phyloP scores from a whole-genome alignment of 2,888 invertebrate species.

The Synanthedon andrenaeformis region DNA sequence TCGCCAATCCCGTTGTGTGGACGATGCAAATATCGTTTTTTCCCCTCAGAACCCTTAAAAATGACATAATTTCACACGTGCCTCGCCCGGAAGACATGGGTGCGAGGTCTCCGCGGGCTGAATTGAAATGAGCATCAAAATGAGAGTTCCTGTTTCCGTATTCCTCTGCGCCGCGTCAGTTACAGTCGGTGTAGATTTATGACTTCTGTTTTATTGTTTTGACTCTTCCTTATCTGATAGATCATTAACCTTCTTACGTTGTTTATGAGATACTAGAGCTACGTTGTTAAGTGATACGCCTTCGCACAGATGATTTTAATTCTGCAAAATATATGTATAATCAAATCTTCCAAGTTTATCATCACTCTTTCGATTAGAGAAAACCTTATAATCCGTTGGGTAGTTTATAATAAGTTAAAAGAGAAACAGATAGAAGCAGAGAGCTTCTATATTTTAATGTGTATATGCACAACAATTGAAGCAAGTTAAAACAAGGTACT shows the following conservation, averaged over 20 bases:
- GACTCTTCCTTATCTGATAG: neutral
- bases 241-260: neutral
- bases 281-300: too few relatives aligned
- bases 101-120: slow-evolving; percentile 9
- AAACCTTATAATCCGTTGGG: too few relatives aligned
- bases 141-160: neutral
- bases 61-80: slow-evolving; percentile 12
- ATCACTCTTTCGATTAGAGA: too few relatives aligned
- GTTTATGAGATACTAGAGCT: too few relatives aligned
- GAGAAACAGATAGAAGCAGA: too few relatives aligned
- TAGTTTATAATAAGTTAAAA: too few relatives aligned
- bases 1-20: slow-evolving; percentile 6
- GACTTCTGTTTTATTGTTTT: neutral
- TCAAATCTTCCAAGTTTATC: too few relatives aligned
- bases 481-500: too few relatives aligned
- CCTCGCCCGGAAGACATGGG: slow-evolving; percentile 8
- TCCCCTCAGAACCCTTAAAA: slow-evolving; percentile 10
- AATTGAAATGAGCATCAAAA: slow-evolving; percentile 6
- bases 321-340: too few relatives aligned
- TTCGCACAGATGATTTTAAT: too few relatives aligned
- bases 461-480: too few relatives aligned
- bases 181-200: neutral
- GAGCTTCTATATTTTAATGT: too few relatives aligned
- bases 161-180: neutral
- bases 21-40: slow-evolving; percentile 3